phyloP scores from a whole-genome alignment of 2,797 vertebrate species.

The Onychomys arenicola region DNA sequence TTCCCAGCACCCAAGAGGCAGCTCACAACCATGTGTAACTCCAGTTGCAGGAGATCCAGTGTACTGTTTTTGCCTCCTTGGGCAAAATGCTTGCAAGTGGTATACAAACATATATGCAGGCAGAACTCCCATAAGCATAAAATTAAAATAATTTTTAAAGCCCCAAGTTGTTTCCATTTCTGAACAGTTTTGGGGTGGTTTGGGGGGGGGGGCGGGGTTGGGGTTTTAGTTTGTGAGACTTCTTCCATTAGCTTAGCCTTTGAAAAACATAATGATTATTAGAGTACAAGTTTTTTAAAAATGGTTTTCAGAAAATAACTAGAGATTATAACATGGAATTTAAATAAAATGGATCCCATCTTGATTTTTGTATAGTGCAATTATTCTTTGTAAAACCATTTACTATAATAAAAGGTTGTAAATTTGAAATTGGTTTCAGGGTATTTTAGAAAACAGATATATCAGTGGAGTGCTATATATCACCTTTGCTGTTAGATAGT shows the following conservation, averaged over 20 bases:
- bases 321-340: constrained; percentile 51
- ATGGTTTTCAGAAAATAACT: constrained; percentile 53
- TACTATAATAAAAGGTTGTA: constrained; percentile 12
- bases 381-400: not conserved
- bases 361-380: constrained; percentile 57
- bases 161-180: not conserved
- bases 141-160: not conserved
- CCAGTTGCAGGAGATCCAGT: not conserved
- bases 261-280: constrained; percentile 28
- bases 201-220: not conserved
- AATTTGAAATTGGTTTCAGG: constrained; percentile 34
- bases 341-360: constrained; percentile 29
- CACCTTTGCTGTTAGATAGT: constrained; percentile 4
- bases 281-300: constrained; percentile 1
- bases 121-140: not conserved
- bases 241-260: not conserved
- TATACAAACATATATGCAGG: not conserved
- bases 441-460: constrained; percentile 43
- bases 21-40: too few relatives aligned
- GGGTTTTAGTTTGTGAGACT: constrained; percentile 22
- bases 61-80: not conserved
- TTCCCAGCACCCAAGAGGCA: not conserved
- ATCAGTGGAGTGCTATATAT: not conserved
- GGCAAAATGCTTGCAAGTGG: not conserved
- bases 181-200: not conserved